A percentile compares a stretch with the other conserved stretches of the same genome.
These are phyloP conservation scores for Pampusana beccarii DNA, from an alignment of 2,113 vertebrate species.

Conservation along the genomic window DNA sequence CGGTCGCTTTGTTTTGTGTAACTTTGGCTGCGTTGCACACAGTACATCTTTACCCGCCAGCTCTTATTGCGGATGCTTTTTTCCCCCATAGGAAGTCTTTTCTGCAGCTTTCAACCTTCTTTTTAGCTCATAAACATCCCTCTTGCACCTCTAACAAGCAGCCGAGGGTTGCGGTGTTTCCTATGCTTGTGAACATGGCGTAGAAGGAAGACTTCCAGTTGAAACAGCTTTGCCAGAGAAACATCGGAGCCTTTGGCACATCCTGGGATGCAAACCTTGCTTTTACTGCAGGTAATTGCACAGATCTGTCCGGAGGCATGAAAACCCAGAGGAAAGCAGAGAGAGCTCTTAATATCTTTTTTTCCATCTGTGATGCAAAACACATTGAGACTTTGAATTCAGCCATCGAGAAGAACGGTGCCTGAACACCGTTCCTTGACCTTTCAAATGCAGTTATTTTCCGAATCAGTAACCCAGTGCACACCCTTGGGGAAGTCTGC, in stretches of 20 bases:
- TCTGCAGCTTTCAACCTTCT: neutral
- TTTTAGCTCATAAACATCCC: fast-evolving
- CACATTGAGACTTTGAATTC: neutral
- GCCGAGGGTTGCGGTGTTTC: neutral
- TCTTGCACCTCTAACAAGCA: neutral
- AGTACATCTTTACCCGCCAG: fast-evolving
- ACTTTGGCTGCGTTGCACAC: neutral
- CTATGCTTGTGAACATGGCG: neutral
- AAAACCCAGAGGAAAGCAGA: neutral
- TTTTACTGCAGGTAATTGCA: neutral
- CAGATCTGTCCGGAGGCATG: neutral
- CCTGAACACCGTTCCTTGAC: neutral
- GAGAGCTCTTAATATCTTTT: neutral
- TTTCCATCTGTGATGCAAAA: neutral
- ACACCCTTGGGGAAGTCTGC: neutral
- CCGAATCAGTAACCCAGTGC: neutral
- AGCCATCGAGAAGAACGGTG: neutral
- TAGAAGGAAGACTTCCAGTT: conserved; percentile 8
- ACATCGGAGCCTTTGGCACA: neutral
- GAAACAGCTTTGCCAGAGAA: neutral
- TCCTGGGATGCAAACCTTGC: neutral
- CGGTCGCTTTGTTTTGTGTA: fast-evolving
- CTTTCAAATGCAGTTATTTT: neutral
- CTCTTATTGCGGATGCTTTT: neutral
- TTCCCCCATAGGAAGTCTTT: neutral